phyloP scores from a whole-genome alignment of 2,113 vertebrate genomes.

The Romanogobio albipinnatus region DNA sequence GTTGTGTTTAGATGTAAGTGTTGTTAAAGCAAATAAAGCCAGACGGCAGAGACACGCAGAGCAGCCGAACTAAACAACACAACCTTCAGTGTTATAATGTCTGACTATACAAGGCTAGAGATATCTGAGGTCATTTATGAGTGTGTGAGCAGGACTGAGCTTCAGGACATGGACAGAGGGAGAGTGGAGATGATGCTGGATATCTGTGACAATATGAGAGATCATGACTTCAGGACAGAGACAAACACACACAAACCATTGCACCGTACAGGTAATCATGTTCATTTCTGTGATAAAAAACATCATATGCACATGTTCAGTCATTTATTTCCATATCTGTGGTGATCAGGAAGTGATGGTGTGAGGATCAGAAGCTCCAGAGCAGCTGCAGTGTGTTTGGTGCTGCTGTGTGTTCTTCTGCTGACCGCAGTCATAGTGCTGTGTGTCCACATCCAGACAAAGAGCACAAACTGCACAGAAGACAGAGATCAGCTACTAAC shows the following conservation, averaged over 20 bases:
- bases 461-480: no score
- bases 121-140: neutral
- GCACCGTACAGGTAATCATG: no score
- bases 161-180: neutral
- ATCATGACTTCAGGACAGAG: neutral
- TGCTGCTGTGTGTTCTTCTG: no score
- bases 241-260: neutral
- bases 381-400: no score
- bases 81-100: neutral
- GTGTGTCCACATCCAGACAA: no score
- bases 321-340: no score
- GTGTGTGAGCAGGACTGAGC: neutral
- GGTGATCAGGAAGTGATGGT: no score
- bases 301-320: no score
- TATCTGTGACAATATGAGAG: neutral
- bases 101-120: neutral
- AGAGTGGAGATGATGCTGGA: neutral
- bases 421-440: no score
- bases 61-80: neutral
- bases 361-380: no score
- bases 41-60: neutral
- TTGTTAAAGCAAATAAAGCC: neutral
- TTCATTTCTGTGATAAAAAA: no score
- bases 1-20: neutral
- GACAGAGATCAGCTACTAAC: no score